Evolutionary conservation across 2,113 vertebrate genomes (phyloP).

Genomic region (Neodontobutis hainanensis): DNA sequence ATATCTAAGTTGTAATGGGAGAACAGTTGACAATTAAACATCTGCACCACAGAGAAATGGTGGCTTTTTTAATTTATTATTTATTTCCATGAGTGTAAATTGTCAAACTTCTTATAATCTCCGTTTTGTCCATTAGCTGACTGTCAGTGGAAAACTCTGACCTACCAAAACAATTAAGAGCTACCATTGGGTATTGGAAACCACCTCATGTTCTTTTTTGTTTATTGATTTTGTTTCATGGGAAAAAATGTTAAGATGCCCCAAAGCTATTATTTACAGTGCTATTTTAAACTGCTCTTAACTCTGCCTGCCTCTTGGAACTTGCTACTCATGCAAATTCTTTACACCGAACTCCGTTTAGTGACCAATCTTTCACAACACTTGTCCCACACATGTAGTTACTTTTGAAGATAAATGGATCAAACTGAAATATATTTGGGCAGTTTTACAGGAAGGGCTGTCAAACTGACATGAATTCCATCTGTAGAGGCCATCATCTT

Average conservation of each 20-base stretch:
- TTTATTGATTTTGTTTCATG: constrained; percentile 2
- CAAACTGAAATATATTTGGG: no score
- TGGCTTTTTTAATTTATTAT: not conserved
- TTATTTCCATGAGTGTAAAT: not conserved
- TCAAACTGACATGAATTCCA: not conserved
- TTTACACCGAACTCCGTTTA: not conserved
- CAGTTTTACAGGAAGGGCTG: not conserved
- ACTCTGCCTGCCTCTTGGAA: not conserved
- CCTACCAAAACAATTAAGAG: constrained; percentile 16
- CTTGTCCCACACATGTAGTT: no score
- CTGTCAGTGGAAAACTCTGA: constrained; percentile 44
- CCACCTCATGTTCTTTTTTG: not conserved
- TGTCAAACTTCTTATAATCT: not conserved
- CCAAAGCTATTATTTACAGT: constrained; percentile 6
- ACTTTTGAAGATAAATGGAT: no score
- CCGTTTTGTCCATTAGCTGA: not conserved
- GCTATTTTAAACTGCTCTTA: constrained; percentile 15
- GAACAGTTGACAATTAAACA: not conserved
- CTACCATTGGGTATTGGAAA: constrained; percentile 25
- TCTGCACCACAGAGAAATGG: not conserved
- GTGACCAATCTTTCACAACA: no score
- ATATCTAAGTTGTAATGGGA: no score
- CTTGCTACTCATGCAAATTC: not conserved
- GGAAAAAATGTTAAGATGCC: constrained; percentile 10
- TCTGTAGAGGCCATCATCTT: constrained; percentile 1